These are phyloP conservation scores for Catharus fuscescens DNA, from an alignment of 2,113 vertebrate genomes.

Conservation along the genomic window DNA sequence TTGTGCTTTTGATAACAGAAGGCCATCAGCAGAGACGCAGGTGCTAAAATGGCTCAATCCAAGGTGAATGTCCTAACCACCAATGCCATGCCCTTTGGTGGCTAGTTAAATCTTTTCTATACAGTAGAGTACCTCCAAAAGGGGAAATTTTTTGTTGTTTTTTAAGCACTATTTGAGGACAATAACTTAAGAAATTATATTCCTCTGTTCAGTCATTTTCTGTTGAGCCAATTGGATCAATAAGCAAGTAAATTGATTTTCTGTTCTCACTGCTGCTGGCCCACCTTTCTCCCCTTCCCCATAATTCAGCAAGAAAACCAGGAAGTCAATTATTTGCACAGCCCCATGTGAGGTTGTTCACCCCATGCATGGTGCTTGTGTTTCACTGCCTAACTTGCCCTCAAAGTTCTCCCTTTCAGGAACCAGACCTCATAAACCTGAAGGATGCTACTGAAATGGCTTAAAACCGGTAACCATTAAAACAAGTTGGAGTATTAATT, in stretches of 20 bases:
- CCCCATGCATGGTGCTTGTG: constrained; percentile 16
- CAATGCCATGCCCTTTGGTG: not conserved
- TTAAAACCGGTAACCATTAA: constrained; percentile 70
- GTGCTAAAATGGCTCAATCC: not conserved
- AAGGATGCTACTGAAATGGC: constrained; percentile 51
- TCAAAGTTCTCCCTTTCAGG: constrained; percentile 63
- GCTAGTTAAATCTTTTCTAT: not conserved
- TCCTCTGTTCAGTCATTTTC: not conserved
- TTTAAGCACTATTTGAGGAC: not conserved
- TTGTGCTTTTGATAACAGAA: not conserved
- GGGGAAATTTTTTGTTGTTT: not conserved
- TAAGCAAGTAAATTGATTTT: not conserved
- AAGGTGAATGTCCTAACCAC: not conserved
- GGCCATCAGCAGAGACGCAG: not conserved
- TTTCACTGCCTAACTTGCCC: constrained; percentile 54
- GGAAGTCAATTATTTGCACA: not conserved
- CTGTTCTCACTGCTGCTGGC: not conserved
- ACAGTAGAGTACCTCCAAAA: not conserved
- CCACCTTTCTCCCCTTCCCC: not conserved
- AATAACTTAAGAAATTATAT: not conserved
- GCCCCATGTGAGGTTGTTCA: not conserved
- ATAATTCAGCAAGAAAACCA: not conserved
- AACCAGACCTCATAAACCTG: constrained; percentile 61
- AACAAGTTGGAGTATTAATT: constrained; percentile 63
- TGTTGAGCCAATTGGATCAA: not conserved